Percentiles rank a stretch among this genome's conserved stretches.
Evolutionary conservation across 2,888 invertebrate species (phyloP).

Genomic region (Epinotia brunnichana): DNA sequence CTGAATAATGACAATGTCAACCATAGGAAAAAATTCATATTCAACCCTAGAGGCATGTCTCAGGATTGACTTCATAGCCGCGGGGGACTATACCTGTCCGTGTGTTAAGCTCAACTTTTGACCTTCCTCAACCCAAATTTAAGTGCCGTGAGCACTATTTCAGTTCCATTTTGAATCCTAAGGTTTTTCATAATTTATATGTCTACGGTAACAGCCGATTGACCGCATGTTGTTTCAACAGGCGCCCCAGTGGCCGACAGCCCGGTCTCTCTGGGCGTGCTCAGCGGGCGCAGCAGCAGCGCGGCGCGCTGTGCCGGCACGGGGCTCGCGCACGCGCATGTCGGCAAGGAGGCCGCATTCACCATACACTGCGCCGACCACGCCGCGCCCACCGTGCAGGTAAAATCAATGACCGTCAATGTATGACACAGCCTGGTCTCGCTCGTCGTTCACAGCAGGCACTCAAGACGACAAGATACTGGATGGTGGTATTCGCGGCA

Average conservation of each 20-base stretch:
- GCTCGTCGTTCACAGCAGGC: neutral
- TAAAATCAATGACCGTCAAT: constrained; percentile 49
- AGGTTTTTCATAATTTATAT: neutral
- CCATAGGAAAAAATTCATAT: no score
- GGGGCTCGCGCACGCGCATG: constrained; percentile 87
- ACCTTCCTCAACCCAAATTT: no score
- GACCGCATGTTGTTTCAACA: constrained; percentile 46
- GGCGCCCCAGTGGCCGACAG: constrained; percentile 84
- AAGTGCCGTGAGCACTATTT: no score
- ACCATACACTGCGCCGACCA: constrained; percentile 85
- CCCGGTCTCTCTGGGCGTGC: constrained; percentile 81
- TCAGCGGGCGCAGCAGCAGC: constrained; percentile 71
- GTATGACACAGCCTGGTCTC: neutral
- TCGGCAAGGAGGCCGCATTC: constrained; percentile 88
- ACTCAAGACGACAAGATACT: no score
- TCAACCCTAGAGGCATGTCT: no score
- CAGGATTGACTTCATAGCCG: no score
- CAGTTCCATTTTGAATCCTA: no score
- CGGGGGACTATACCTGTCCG: no score
- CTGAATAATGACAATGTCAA: no score
- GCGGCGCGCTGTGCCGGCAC: constrained; percentile 86
- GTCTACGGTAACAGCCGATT: neutral
- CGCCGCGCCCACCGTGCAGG: constrained; percentile 86
- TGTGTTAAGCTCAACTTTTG: neutral
- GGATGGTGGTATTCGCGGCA: no score